phyloP scores from a whole-genome alignment of 2,113 vertebrate species.

The Cyphomyrus plagiostoma region DNA sequence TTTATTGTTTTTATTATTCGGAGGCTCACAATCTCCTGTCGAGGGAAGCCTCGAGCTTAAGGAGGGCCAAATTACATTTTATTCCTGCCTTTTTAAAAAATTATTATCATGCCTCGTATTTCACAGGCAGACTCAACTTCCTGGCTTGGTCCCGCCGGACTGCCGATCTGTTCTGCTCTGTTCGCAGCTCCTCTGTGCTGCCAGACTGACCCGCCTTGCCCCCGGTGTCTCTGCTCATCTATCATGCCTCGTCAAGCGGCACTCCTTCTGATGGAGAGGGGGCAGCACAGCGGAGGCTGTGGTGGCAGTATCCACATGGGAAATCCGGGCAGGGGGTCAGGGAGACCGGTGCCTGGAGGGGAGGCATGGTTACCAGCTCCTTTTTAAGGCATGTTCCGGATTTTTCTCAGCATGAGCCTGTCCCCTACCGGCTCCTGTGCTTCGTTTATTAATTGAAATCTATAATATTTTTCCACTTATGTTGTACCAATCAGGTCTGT shows the following conservation, averaged over 20 bases:
- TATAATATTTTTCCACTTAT: not conserved
- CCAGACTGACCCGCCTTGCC: not conserved
- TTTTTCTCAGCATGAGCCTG: not conserved
- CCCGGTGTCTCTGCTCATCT: no score
- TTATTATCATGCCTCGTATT: not conserved
- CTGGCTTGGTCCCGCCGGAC: not conserved
- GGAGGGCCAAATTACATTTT: slow-evolving; percentile 40
- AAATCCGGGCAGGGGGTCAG: not conserved
- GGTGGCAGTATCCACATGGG: not conserved
- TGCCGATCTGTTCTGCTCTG: not conserved
- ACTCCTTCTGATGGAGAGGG: not conserved
- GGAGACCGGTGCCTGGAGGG: not conserved
- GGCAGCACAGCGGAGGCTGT: not conserved
- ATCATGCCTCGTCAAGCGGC: not conserved
- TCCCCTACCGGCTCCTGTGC: not conserved
- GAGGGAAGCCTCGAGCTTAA: slow-evolving; percentile 37
- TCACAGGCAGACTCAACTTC: not conserved
- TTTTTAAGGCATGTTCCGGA: not conserved
- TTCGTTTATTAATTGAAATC: not conserved
- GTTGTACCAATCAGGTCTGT: not conserved
- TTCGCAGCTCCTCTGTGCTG: not conserved
- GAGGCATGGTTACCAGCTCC: not conserved
- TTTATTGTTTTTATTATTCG: slow-evolving; percentile 41
- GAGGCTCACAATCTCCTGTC: slow-evolving; percentile 35
- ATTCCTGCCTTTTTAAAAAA: slow-evolving; percentile 29